A percentile compares a stretch with the other conserved stretches of the same genome.
Evolutionary conservation across 2,888 invertebrate species (phyloP).

Genomic region (Latheticus oryzae): DNA sequence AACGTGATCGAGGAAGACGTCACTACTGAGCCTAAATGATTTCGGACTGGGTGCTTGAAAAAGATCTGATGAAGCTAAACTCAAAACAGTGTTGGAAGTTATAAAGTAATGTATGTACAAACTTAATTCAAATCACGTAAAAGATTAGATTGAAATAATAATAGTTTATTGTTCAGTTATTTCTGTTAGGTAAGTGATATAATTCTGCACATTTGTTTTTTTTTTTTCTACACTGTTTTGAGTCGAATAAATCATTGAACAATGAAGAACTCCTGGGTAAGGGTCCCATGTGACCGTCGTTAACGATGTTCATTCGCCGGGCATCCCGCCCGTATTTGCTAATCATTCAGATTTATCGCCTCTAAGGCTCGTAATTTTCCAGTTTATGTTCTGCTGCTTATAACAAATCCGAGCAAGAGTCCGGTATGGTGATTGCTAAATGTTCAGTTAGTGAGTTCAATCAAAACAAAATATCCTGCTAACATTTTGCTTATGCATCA

Average conservation of each 20-base stretch:
- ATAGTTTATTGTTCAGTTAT: no score
- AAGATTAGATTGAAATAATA: no score
- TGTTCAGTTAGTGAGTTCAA: constrained; percentile 1
- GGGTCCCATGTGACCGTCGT: constrained; percentile 50
- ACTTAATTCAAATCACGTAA: no score
- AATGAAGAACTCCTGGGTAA: constrained; percentile 47
- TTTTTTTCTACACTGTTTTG: constrained; percentile 37
- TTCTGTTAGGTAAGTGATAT: no score
- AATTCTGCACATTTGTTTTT: constrained; percentile 11
- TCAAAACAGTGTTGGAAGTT: constrained; percentile 32
- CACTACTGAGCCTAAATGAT: constrained; percentile 35
- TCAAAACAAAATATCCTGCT: no score
- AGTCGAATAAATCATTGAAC: constrained; percentile 48
- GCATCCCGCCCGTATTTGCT: constrained; percentile 50
- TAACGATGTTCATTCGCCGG: constrained; percentile 48
- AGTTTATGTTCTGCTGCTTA: constrained; percentile 46
- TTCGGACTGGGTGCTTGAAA: constrained; percentile 20
- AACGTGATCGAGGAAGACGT: constrained; percentile 37
- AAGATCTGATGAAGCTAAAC: constrained; percentile 12
- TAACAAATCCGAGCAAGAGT: constrained; percentile 41
- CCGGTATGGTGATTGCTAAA: constrained; percentile 20
- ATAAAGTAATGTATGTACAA: no score
- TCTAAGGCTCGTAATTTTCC: constrained; percentile 51
- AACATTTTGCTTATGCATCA: no score
- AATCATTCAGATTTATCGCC: constrained; percentile 54